Evolutionary conservation across 2,888 invertebrate species (phyloP).

Genomic region (Fragum fragum): DNA sequence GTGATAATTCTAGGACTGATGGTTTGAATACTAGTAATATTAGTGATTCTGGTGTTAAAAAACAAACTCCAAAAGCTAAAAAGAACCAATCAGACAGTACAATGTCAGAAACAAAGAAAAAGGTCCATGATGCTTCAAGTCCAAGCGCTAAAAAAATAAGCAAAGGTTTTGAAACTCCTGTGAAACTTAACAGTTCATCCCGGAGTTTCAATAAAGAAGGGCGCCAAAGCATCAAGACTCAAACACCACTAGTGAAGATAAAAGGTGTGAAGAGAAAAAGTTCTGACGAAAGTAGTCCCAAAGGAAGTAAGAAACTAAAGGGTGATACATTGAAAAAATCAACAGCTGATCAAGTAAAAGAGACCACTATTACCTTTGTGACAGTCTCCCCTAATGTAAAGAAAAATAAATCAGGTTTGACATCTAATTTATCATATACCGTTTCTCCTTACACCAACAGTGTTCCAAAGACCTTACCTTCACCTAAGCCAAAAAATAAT

Average conservation of each 20-base stretch:
- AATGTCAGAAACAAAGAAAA: not conserved
- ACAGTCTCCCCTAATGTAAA: not conserved
- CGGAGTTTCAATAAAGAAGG: no score
- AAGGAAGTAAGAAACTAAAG: conserved; percentile 26
- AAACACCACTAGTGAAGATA: not conserved
- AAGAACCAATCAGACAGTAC: not conserved
- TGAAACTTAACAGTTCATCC: not conserved
- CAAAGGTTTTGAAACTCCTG: not conserved
- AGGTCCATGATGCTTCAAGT: not conserved
- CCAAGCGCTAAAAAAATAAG: not conserved
- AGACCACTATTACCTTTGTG: not conserved
- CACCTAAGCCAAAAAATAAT: not conserved
- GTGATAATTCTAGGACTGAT: not conserved
- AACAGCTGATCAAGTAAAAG: not conserved
- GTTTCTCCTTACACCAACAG: not conserved
- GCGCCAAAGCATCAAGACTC: not conserved
- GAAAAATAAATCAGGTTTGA: not conserved
- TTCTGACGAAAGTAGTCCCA: conserved; percentile 2
- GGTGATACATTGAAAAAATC: not conserved
- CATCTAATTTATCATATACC: not conserved
- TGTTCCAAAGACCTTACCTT: conserved; percentile 1
- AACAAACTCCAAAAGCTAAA: not conserved
- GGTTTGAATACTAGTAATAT: no score
- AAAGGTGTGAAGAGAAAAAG: conserved; percentile 2
- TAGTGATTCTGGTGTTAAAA: no score